Evolutionary conservation across 1,140 invertebrate species (phyloP).

Genomic region (Bombus confusus): DNA sequence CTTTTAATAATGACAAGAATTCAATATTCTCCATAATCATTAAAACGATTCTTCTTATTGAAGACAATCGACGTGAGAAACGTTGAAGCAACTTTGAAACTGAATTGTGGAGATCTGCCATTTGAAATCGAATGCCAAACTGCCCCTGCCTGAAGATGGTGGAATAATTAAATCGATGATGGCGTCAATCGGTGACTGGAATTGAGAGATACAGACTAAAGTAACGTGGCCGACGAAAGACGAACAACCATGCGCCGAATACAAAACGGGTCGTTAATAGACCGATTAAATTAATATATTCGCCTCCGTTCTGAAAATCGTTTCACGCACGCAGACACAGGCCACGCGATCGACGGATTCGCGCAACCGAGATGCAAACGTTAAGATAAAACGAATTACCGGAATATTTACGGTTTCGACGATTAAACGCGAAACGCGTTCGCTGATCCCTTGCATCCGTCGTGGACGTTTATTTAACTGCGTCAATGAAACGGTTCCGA

Average conservation of each 20-base stretch:
- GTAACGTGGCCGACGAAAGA: not conserved
- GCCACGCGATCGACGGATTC: constrained; percentile 1
- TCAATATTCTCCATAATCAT: too few species aligned
- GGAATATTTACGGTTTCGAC: constrained; percentile 45
- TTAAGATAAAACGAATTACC: constrained; percentile 42
- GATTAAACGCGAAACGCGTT: constrained; percentile 31
- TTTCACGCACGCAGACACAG: constrained; percentile 11
- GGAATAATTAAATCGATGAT: constrained; percentile 37
- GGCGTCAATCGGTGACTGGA: not conserved
- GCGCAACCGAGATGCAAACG: constrained; percentile 27
- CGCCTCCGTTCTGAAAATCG: constrained; percentile 35
- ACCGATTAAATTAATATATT: constrained; percentile 82
- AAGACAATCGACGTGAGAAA: too few species aligned
- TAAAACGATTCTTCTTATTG: too few species aligned
- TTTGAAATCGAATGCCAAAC: too few species aligned
- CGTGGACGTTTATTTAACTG: constrained; percentile 37
- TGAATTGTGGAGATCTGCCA: constrained; percentile 1
- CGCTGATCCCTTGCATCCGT: not conserved
- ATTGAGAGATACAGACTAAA: constrained; percentile 18
- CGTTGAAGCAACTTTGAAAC: not conserved
- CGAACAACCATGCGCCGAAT: constrained; percentile 42
- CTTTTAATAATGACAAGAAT: too few species aligned
- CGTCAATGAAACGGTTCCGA: constrained; percentile 24
- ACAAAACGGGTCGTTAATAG: constrained; percentile 75
- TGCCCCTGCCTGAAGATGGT: not conserved